phyloP scores from a whole-genome alignment of 53 echinoderm and acorn worm species.

The Luidia sarsii region DNA sequence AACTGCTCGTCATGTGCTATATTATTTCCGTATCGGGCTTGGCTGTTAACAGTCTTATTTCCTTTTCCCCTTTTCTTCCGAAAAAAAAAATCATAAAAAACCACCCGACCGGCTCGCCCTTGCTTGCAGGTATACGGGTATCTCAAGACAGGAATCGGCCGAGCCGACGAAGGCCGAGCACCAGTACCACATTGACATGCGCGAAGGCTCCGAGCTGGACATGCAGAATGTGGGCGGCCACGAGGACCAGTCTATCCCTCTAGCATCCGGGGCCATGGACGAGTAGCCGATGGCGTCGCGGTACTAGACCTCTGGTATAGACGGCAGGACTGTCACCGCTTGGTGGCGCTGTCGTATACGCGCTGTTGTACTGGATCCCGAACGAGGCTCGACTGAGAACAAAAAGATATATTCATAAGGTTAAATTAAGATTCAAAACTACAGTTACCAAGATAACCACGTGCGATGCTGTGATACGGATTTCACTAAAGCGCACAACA shows the following conservation, averaged over 20 bases:
- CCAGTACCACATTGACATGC: slow-evolving; percentile 45
- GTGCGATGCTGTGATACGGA: no score
- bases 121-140: slow-evolving; percentile 53
- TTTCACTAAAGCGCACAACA: no score
- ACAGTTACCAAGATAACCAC: no score
- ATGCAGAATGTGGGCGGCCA: slow-evolving; percentile 56
- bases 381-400: slow-evolving; percentile 3
- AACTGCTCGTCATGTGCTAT: no score
- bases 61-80: not conserved
- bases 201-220: slow-evolving; percentile 46
- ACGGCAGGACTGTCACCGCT: no score
- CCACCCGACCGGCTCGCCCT: no score
- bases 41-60: no score
- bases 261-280: slow-evolving; percentile 57
- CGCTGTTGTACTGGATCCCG: not conserved
- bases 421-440: no score
- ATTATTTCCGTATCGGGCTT: no score
- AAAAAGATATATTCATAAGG: no score
- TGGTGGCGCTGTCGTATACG: no score
- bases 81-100: no score
- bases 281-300: slow-evolving; percentile 27
- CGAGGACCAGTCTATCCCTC: slow-evolving; percentile 61
- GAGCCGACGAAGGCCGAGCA: slow-evolving; percentile 39
- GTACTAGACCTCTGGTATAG: slow-evolving; percentile 30
- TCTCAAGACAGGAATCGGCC: slow-evolving; percentile 53